phyloP scores from a whole-genome alignment of 2,888 invertebrate species.

The Gandaritis pyraliata region DNA sequence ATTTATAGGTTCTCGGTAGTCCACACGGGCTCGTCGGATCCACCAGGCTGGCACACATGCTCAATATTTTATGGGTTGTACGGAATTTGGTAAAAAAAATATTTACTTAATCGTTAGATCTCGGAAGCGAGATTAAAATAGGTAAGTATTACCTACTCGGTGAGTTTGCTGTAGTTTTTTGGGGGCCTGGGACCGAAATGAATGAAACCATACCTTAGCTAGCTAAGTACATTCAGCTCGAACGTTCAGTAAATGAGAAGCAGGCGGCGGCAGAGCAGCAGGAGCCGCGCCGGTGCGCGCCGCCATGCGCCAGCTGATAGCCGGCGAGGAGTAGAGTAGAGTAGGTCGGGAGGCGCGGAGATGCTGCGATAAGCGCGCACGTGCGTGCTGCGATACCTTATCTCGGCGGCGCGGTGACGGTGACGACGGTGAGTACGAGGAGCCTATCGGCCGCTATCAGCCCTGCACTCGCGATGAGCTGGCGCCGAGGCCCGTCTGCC shows the following conservation, averaged over 20 bases:
- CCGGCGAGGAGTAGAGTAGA: conserved; percentile 45
- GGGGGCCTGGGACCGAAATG: no score
- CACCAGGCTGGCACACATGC: conserved; percentile 13
- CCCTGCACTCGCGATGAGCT: no score
- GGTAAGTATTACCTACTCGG: background rate
- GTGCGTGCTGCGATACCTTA: conserved; percentile 52
- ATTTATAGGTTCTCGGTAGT: conserved; percentile 67
- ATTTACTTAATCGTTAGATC: background rate
- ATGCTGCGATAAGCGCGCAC: conserved; percentile 53
- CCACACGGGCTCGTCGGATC: background rate
- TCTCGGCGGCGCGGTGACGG: conserved; percentile 38
- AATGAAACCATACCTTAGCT: no score
- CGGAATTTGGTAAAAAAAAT: background rate
- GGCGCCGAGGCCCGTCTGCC: no score
- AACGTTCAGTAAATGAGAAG: no score
- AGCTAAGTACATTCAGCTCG: no score
- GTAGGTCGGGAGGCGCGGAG: conserved; percentile 55
- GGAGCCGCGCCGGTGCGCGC: no score
- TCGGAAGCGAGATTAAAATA: background rate
- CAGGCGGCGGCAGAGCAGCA: no score
- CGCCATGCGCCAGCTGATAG: background rate
- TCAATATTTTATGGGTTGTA: conserved; percentile 16
- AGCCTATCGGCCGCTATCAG: background rate
- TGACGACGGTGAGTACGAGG: conserved; percentile 32
- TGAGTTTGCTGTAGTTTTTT: no score